These are phyloP conservation scores for Scaptomyza pallida DNA, from an alignment of 1,140 invertebrate genomes.

Conservation along the genomic window DNA sequence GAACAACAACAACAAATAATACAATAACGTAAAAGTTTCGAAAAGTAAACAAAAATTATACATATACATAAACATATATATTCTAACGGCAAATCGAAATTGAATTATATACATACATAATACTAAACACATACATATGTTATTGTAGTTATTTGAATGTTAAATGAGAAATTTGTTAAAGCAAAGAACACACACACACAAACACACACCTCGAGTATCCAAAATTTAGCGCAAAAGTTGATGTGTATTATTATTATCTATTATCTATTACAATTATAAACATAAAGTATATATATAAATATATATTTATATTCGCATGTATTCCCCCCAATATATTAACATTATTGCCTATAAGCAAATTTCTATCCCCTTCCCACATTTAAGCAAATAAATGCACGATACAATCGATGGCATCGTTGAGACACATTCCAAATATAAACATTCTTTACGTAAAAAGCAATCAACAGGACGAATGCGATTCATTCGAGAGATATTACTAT, in stretches of 20 bases:
- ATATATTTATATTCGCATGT: constrained; percentile 30
- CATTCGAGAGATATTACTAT: background rate
- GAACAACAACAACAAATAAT: too few species aligned
- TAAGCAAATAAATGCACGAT: constrained; percentile 17
- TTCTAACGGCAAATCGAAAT: constrained; percentile 2
- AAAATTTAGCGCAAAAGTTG: constrained; percentile 30
- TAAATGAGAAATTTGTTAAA: constrained; percentile 39
- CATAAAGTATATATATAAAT: constrained; percentile 22
- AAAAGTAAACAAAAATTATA: too few species aligned
- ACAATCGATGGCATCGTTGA: constrained; percentile 21
- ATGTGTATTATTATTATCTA: constrained; percentile 61
- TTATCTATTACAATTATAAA: constrained; percentile 28
- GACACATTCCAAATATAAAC: constrained; percentile 19
- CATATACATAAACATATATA: constrained; percentile 7
- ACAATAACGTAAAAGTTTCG: background rate
- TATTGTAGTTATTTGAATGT: constrained; percentile 48
- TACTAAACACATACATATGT: constrained; percentile 20
- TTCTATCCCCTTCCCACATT: background rate
- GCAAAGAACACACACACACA: background rate
- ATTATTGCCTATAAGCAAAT: background rate
- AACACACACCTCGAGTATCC: constrained; percentile 1
- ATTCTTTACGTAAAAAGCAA: background rate
- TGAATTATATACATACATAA: constrained; percentile 15
- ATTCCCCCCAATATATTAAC: constrained; percentile 6
- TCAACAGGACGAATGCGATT: background rate